Conservation (phyloP, 2,113 vertebrate species). For the Brienomyrus longianalis region DNA sequence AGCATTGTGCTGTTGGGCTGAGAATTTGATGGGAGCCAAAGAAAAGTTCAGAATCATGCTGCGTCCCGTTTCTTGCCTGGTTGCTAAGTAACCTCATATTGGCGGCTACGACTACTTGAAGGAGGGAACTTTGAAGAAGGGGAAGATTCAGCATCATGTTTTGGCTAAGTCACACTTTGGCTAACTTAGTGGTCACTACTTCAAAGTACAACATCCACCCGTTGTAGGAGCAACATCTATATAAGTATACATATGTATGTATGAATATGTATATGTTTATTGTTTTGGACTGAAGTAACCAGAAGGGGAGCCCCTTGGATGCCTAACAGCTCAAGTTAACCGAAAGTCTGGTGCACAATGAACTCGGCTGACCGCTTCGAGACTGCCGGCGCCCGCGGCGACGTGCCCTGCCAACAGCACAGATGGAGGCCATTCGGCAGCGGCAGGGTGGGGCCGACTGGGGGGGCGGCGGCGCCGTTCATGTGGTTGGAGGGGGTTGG, state of each 20-base stretch:
- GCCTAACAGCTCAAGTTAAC: neutral
- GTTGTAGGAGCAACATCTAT: neutral
- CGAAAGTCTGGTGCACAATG: neutral
- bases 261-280: neutral
- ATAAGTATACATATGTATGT: neutral
- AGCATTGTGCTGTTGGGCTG: neutral
- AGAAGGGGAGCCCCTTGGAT: neutral
- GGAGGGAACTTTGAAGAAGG: neutral
- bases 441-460: neutral
- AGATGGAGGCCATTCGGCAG: constrained; percentile 9
- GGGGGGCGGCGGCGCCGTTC: neutral
- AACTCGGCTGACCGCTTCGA: neutral
- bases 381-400: neutral
- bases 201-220: neutral
- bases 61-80: constrained; percentile 4
- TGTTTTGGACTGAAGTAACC: neutral
- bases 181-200: neutral
- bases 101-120: neutral
- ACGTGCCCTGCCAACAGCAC: neutral
- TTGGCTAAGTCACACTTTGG: neutral
- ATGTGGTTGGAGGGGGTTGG: constrained; percentile 14
- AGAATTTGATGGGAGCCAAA: neutral
- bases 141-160: neutral
- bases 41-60: neutral
- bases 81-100: constrained; percentile 6